phyloP scores from a whole-genome alignment of 2,888 invertebrate genomes.

The Malthinus seriepunctatus region DNA sequence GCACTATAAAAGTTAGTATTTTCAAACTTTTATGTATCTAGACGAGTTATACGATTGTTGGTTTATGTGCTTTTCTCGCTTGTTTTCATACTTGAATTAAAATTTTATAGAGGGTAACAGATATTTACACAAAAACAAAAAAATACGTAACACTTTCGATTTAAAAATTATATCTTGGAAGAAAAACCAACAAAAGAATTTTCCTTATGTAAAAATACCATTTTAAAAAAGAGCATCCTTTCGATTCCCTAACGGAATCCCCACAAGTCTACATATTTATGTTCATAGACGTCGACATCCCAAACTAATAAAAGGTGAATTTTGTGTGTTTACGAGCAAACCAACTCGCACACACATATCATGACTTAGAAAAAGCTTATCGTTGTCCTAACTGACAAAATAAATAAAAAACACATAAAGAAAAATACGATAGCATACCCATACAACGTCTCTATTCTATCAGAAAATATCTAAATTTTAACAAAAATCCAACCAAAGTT shows the following conservation, averaged over 20 bases:
- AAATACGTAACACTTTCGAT: neutral
- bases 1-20: constrained; percentile 27
- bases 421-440: constrained; percentile 1
- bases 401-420: neutral
- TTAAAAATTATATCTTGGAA: neutral
- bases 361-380: constrained; percentile 9
- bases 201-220: neutral
- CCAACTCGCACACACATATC: constrained; percentile 6
- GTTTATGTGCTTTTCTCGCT: constrained; percentile 20
- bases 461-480: neutral
- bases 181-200: neutral
- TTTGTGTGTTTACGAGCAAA: constrained; percentile 13
- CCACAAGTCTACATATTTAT: constrained; percentile 9
- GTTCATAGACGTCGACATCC: constrained; percentile 9
- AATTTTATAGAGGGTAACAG: constrained; percentile 2
- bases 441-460: neutral
- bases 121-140: neutral
- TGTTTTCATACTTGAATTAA: constrained; percentile 20
- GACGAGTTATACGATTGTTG: constrained; percentile 22
- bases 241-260: constrained; percentile 7
- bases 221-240: neutral
- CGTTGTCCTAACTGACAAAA: constrained; percentile 10
- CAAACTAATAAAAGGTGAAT: constrained; percentile 10
- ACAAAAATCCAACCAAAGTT: neutral
- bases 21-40: constrained; percentile 22